Base-by-base conservation (phyloP, 2,797 vertebrate species). In the Tadarida brasiliensis region DNA sequence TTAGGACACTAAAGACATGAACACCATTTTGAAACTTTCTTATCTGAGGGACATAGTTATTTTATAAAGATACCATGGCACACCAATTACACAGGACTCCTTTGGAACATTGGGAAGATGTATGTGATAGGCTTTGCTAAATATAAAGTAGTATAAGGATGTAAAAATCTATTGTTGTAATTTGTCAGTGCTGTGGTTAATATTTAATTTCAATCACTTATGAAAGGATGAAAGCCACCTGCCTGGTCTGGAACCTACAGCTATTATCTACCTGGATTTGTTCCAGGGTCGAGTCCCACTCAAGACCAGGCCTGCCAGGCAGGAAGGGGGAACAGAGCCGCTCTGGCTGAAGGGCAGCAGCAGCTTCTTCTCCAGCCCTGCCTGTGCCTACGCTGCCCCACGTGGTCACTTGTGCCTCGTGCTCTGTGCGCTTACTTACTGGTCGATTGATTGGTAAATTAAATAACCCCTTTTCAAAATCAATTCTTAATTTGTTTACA, bases 141-240 rank as follows among this genome's bases (percentile, higher is more conserved):
- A 88, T 67, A 89, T 87, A 94, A 92, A 94, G 30, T 56, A 92
- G 14, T 44, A 85, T 63, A 87, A 90, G 65, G 16, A 90, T 84
- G 56, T 61, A 88, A 76, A 49, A 9, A 6, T 90, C 68, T 86
- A 67, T 86, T 93, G 51, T 89, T 96, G 78, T 39, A 87, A 94
- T 76, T 91, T 78, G 74, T 84, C 49, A 94, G 83, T 49, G n/a
- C n/a, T 91, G 61, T 89, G 49, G 63, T 96, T 96, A 95, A 94
- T 97, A 92, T 95, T 96, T 95, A 84, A 95, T 96, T 96, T 92
- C 33, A 94, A 44, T 73, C 63, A 51, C 24, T 96, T 88, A 89
- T 5, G 68, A 76, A 92, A 95, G 74, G 35, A 57, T 49, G 8
- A 67, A 83, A 73, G 70, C 56, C 92, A 95, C 94, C 85, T 91